Percentiles rank a stretch among this genome's conserved stretches.
phyloP scores from a whole-genome alignment of 2,888 invertebrate species.

The Xestia c-nigrum region DNA sequence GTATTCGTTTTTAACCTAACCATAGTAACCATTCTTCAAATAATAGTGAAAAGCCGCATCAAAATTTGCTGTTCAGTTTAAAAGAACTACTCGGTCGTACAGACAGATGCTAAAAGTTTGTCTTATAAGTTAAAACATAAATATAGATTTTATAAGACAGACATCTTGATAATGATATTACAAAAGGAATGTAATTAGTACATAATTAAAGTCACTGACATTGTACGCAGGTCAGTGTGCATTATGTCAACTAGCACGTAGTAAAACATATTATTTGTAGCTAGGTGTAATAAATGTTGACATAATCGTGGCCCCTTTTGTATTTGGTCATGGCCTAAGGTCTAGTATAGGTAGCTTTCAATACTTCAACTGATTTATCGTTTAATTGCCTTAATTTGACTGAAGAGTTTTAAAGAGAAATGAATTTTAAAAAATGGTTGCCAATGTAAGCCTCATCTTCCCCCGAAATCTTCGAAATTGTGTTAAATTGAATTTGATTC shows the following conservation, averaged over 20 bases:
- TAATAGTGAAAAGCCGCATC: background rate
- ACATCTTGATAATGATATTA: constrained; percentile 54
- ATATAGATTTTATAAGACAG: constrained; percentile 1
- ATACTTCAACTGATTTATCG: constrained; percentile 7
- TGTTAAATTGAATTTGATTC: constrained; percentile 18
- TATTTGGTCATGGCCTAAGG: constrained; percentile 11
- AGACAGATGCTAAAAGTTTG: background rate
- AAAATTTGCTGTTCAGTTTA: background rate
- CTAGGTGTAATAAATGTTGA: constrained; percentile 25
- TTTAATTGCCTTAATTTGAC: background rate
- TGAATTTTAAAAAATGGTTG: background rate
- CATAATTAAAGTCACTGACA: constrained; percentile 48
- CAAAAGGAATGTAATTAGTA: constrained; percentile 45
- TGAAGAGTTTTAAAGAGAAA: background rate
- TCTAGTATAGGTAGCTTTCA: constrained; percentile 8
- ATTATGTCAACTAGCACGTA: constrained; percentile 39
- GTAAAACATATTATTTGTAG: constrained; percentile 26
- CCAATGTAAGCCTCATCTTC: background rate
- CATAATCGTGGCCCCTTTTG: constrained; percentile 8
- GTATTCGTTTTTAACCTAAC: background rate
- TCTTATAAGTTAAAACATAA: background rate
- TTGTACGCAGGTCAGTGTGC: constrained; percentile 41
- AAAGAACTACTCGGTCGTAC: background rate
- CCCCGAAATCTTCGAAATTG: background rate
- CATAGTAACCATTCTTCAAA: background rate